A percentile compares a stretch with the other conserved stretches of the same genome.
These are phyloP conservation scores for Lordiphosa andalusiaca DNA, from an alignment of 2,888 invertebrate genomes.

Conservation along the genomic window DNA sequence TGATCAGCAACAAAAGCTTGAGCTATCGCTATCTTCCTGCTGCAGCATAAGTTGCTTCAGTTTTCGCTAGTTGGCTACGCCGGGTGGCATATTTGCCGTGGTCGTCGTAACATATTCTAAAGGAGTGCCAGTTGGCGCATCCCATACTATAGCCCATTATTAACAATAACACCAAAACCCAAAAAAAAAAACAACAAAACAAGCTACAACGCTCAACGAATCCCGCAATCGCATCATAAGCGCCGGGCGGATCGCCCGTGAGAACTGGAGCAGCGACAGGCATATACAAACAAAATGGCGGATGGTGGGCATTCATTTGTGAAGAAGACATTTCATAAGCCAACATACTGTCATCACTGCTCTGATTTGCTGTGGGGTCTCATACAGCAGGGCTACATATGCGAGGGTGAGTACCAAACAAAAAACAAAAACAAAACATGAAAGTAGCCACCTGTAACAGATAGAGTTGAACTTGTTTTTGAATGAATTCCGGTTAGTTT, in stretches of 20 bases:
- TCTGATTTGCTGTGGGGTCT: constrained; percentile 99
- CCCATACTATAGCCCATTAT: constrained; percentile 13
- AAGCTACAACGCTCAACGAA: constrained; percentile 4
- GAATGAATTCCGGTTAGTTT: no score
- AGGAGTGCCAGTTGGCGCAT: constrained; percentile 22
- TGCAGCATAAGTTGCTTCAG: constrained; percentile 46
- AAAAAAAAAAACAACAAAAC: no score
- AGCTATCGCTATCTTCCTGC: constrained; percentile 20
- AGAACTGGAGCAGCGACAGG: constrained; percentile 46
- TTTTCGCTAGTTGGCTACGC: constrained; percentile 32
- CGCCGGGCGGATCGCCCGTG: constrained; percentile 19
- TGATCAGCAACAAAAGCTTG: constrained; percentile 22
- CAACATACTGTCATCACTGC: constrained; percentile 99
- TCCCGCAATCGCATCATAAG: constrained; percentile 14
- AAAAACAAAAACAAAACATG: no score
- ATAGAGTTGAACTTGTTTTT: no score
- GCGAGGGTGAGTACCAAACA: constrained; percentile 92
- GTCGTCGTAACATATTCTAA: constrained; percentile 23
- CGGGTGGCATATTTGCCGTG: constrained; percentile 14
- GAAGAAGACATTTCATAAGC: constrained; percentile 99
- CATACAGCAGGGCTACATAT: constrained; percentile 99
- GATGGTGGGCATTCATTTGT: constrained; percentile 97
- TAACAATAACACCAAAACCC: background rate
- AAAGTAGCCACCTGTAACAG: no score
- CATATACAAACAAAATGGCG: constrained; percentile 80